phyloP scores from a whole-genome alignment of 1,140 invertebrate species.

The Hycleus phaleratus region DNA sequence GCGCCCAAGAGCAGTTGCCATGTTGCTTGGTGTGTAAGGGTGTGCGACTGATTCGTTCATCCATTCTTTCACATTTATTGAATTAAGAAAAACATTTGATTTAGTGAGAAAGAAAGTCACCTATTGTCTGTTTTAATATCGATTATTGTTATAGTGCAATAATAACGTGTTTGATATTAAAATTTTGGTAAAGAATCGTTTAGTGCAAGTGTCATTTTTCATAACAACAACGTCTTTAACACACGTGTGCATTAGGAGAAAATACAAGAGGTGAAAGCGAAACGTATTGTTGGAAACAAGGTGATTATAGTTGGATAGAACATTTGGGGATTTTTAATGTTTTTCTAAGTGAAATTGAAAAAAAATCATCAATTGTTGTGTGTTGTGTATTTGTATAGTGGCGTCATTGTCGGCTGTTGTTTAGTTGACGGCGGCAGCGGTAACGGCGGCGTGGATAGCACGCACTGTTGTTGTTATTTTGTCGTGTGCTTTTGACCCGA shows the following conservation, averaged over 20 bases:
- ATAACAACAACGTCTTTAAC: not conserved
- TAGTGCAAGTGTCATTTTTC: not conserved
- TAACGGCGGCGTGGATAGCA: constrained; percentile 43
- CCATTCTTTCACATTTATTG: not conserved
- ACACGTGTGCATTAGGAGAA: too few species aligned
- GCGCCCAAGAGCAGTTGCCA: constrained; percentile 36
- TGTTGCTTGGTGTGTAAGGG: constrained; percentile 27
- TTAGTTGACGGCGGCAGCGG: not conserved
- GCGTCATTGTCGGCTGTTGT: too few species aligned
- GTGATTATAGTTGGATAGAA: too few species aligned
- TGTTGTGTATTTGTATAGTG: too few species aligned
- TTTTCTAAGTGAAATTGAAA: too few species aligned
- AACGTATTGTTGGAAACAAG: too few species aligned
- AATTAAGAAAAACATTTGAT: not conserved
- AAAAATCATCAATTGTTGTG: too few species aligned
- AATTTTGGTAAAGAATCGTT: not conserved
- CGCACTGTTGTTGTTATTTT: constrained; percentile 57
- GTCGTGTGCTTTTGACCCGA: constrained; percentile 47
- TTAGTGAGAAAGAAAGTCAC: not conserved
- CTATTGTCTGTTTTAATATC: not conserved
- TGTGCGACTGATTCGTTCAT: constrained; percentile 13
- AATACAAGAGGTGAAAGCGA: too few species aligned
- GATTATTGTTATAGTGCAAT: not conserved
- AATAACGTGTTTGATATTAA: not conserved
- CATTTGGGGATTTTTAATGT: too few species aligned